Base-by-base conservation (phyloP, 2,888 invertebrate genomes). In the Epinotia brunnichana region DNA sequence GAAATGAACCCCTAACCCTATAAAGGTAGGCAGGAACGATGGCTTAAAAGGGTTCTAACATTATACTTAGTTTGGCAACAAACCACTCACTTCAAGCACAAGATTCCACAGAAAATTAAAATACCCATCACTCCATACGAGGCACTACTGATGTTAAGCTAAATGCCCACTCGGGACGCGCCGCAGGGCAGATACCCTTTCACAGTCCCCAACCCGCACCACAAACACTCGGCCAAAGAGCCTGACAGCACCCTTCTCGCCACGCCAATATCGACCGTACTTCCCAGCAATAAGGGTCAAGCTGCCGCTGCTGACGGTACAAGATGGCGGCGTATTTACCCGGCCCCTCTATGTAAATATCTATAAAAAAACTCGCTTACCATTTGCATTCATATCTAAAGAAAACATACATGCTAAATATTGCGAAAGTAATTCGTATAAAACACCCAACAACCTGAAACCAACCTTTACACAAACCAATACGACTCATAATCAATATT, bases 301-400 rank as follows among this genome's bases (percentile, higher is more conserved):
- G 70, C 81, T 80, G 79, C 79, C 83, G 84, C 78, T 90, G 90
- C 90, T 86, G 90, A 89, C 91, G 83, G 83, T 91, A 87, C 91
- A 92, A 92, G 87, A 92, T 92, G 93, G 93, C 93, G 90, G 82
- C 83, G 81, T 83, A 85, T 87, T 87, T 88, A 85, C 87, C 79
- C 78, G 79, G 79, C 83, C 91, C 92, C 91, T 92, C 90, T 92
- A 93, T 91, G 87, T 93, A 92, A 92, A 92, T 91, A 92, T 90
- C 88, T 81, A 91, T 92, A 93, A 92, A 93, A n/a, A 92, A 90
- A 87, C 91, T 91, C 93, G 48, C 92, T 92, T 89, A 91, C 91
- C 92, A 92, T 92, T 93, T 92, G 91, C 92, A 93, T 93, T 93
- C 91, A 92, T 92, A 93, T 92, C 91, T 89, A 92, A 91, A 91